Percentiles rank a stretch among this genome's conserved stretches.
These are phyloP conservation scores for Brachionus rubens DNA, from an alignment of 1,140 invertebrate species.

Conservation along the genomic window DNA sequence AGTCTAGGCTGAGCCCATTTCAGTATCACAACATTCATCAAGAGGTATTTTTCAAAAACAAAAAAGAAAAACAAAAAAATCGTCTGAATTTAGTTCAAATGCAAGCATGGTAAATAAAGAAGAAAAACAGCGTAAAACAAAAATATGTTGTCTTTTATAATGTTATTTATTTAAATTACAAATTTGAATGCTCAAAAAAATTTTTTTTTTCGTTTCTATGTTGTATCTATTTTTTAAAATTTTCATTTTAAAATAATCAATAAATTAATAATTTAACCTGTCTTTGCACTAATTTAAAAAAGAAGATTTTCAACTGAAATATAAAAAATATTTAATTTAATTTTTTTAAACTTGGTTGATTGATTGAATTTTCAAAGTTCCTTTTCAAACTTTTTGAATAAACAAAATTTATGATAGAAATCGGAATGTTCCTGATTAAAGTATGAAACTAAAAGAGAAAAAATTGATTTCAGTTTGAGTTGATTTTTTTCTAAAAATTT, in stretches of 20 bases:
- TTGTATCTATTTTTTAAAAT: too few species aligned
- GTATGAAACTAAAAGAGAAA: background rate
- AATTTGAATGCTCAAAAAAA: background rate
- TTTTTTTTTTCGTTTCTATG: background rate
- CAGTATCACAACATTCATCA: conserved; percentile 19
- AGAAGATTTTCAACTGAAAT: too few species aligned
- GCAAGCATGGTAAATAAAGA: conserved; percentile 18
- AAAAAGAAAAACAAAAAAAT: conserved; percentile 45
- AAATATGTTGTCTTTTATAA: conserved; percentile 39
- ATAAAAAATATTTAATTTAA: background rate
- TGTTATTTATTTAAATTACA: background rate
- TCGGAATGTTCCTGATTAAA: background rate
- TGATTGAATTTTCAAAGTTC: background rate
- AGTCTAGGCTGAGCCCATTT: background rate
- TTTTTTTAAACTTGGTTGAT: background rate
- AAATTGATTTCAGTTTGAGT: background rate
- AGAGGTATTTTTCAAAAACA: conserved; percentile 40
- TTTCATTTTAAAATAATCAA: too few species aligned
- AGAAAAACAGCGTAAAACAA: conserved; percentile 31
- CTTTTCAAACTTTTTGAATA: background rate
- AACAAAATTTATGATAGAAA: background rate
- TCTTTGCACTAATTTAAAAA: too few species aligned
- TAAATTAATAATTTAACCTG: too few species aligned
- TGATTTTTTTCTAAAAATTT: background rate
- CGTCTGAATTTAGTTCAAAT: conserved; percentile 37